Base-by-base conservation (phyloP, 1,140 invertebrate genomes). In the Reticulitermes speratus region DNA sequence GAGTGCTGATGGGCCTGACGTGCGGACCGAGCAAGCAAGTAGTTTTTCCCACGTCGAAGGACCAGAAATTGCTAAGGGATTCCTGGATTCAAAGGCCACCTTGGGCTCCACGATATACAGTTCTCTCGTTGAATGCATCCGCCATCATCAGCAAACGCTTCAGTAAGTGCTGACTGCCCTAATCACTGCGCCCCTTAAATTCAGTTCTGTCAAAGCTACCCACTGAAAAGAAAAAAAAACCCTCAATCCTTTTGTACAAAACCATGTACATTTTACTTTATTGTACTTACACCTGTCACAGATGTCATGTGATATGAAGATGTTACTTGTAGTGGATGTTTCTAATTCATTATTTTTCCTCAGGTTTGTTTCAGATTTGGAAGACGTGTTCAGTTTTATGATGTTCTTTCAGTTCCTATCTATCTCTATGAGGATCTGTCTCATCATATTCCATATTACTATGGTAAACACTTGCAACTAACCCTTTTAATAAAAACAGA, bases 311-410 rank as follows among this genome's bases (percentile, higher is more conserved):
- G 48, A 48, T 7, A 48, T 48, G 48, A 48, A 3, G 9, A 48
- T 48, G 9, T 38, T 5, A 38, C 38, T 5, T 38, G 38, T 38
- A 38, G 38, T 38, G 38, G 38, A 5, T 38, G 5, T 38, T 38
- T 38, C 38, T 38, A 38, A 38, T 75, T 75, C 8, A n/a, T 8
- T 6, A 8, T 25, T 75, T 75, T 75, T 25, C n/a, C 14, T n/a
- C 65, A 75, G 65, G n/a, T 75, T 30, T 75, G 65, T 75, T 25
- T 75, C 65, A 30, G 65, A 75, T n/a, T 14, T 75, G 25, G 65
- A 75, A 30, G n/a, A 75, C 65, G n/a, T 75, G 65, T 75, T 75
- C n/a, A 75, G 65, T 75, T 75, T 25, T 25, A 75, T 75, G 65
- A 75, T 75, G 65, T 75, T 75, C 12, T 11, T 75, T 14, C 65